phyloP scores from a whole-genome alignment of 2,888 invertebrate genomes.

The Oscheius sp. region DNA sequence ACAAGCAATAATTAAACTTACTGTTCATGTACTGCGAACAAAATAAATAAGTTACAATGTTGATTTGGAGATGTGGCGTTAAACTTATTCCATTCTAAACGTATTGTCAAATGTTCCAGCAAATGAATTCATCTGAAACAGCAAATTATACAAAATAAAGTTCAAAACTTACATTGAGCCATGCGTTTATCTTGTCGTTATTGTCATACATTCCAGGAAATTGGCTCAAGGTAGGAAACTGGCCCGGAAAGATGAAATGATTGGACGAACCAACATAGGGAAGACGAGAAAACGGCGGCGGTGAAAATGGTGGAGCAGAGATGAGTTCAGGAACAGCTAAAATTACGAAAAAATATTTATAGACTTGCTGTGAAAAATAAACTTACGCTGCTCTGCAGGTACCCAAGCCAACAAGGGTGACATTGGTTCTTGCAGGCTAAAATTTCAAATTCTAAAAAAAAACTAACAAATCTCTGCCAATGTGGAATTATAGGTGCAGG shows the following conservation, averaged over 20 bases:
- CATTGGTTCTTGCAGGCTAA: not conserved
- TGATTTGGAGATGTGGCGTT: no score
- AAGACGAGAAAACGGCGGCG: not conserved
- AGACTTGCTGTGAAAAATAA: not conserved
- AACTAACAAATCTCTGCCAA: not conserved
- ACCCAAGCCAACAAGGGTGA: not conserved
- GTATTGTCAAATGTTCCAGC: no score
- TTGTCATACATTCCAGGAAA: not conserved
- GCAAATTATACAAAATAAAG: no score
- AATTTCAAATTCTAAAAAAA: not conserved
- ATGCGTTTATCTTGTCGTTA: no score
- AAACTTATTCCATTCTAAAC: no score
- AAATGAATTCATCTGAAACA: no score
- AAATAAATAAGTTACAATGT: no score
- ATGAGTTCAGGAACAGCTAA: conserved; percentile 7
- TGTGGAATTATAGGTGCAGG: not conserved
- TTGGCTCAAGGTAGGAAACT: not conserved
- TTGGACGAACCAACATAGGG: not conserved
- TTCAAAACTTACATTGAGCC: no score
- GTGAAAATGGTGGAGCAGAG: conserved; percentile 21
- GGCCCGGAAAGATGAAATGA: conserved; percentile 10
- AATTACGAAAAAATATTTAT: not conserved
- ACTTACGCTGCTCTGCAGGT: conserved; percentile 4
- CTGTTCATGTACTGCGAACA: no score
- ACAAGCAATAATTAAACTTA: no score